Base-by-base conservation (phyloP, 2,797 vertebrate species). In the Apogon hyalosoma region DNA sequence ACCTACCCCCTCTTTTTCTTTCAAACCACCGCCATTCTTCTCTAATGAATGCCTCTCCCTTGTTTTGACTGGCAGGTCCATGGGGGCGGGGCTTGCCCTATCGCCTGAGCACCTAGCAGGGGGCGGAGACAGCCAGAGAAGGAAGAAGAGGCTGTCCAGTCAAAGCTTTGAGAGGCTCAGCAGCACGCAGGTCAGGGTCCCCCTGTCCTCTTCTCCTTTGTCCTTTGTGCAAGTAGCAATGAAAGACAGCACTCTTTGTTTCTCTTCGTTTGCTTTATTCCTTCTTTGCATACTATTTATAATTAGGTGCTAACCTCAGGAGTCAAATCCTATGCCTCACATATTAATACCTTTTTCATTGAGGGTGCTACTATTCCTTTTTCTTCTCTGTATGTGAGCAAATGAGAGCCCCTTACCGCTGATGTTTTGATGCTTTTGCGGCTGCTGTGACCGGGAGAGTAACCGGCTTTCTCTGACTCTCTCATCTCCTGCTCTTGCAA, bases 101-200 rank as follows among this genome's bases (percentile, higher is more conserved):
- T 93, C 94, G 75, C 95, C 95, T 0, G 94, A 96, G 0, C 96
- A 98, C 80, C 90, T 95, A 1, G 90, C 87, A 58, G 91, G 90
- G 0, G 87, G 91, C 1, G 90, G 92, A 0, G 96, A 96, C 71
- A 92, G 93, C 69, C 91, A 94, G 58, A 95, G 91, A 85, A 97
- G 96, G 86, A 95, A 94, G 84, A 95, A 91, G 92, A 96, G 94
- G 71, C 91, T 96, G 81, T 91, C 94, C 9, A 94, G 91, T 83
- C 93, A 90, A 0, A 55, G 93, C 38, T 96, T 95, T 53, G 28
- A 94, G 68, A 88, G 91, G 71, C 92, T 95, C 51, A 93, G 92
- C 87, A 76, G 90, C 33, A 75, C 95, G 42, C 92, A 93, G 91
- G 96, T 96, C 91, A 94, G 94, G 73, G 39, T 77, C 36, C 0